A percentile compares a stretch with the other conserved stretches of the same genome.
Evolutionary conservation across 2,113 vertebrate species (phyloP).

Genomic region (Nyctereutes procyonoides): DNA sequence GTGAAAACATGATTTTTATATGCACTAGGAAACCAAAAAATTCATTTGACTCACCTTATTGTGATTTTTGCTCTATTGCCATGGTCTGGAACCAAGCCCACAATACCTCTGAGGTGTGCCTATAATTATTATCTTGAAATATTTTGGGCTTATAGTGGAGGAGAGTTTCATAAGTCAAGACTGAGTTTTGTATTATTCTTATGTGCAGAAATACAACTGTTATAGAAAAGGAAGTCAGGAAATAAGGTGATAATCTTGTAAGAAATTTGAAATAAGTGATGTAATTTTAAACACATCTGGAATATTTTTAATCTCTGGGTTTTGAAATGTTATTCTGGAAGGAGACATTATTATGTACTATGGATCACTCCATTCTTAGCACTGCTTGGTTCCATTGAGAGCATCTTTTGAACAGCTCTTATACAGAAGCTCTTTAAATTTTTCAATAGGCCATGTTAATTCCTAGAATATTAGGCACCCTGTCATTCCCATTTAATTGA

Average conservation of each 20-base stretch:
- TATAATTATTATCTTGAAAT: neutral
- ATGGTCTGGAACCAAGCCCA: neutral
- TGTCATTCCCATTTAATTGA: neutral
- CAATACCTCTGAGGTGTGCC: neutral
- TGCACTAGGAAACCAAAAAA: neutral
- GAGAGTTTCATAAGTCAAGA: constrained; percentile 15
- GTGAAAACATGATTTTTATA: neutral
- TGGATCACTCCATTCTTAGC: neutral
- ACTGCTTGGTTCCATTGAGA: neutral
- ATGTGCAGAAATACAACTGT: neutral
- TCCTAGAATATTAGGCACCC: neutral
- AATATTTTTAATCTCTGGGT: neutral
- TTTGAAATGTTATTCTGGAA: constrained; percentile 34
- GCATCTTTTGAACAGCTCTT: neutral
- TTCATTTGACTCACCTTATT: neutral
- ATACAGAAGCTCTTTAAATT: neutral
- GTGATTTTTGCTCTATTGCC: neutral
- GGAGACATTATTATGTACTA: neutral
- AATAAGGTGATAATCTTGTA: neutral
- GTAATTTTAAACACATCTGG: neutral
- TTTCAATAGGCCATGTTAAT: neutral
- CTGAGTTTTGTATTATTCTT: constrained; percentile 40
- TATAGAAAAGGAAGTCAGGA: constrained; percentile 7
- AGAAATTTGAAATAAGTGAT: constrained; percentile 48
- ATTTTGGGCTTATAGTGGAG: neutral